Base-by-base conservation (phyloP, 2,797 vertebrate genomes). In the Agapornis canus region DNA sequence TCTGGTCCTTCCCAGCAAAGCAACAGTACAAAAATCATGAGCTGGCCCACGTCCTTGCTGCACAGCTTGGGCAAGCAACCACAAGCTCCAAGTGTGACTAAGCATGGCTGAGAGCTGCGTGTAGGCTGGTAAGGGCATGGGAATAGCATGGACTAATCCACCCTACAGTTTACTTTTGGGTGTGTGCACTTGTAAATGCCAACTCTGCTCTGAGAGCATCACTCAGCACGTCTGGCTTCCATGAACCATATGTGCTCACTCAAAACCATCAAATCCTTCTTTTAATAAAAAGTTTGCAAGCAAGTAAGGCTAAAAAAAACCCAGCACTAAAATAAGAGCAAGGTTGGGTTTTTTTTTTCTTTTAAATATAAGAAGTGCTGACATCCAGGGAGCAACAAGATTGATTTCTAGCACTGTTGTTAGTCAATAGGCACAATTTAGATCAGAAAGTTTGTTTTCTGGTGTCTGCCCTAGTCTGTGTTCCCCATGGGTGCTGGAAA, bases 171-270 rank as follows among this genome's bases (percentile, higher is more conserved):
- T 61, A 21, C 4, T 65, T 79, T 57, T 17, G 68, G 45, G 25
- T 3, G 9, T 19, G 39, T 6, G 59, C 31, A 4, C 39, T 79
- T 39, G 7, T 19, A 48, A 77, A 79, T 19, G 11, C 16, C 76
- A 7, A 19, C 47, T 43, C 40, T 21, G 60, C 69, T 83, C 60
- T 9, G 3, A 81, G n/a, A n/a, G 31, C 40, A 32, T 56, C 87
- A 15, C 37, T 48, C 61, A 4, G 57, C 4, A 4, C 0, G 1
- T 20, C 39, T 71, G 72, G 56, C 25, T 42, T 10, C n/a, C 0
- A 2, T 8, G 5, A 75, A 66, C 49, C 68, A 64, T 39, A 49
- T 69, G 76, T 8, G 35, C 25, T 83, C 39, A 12, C 39, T 68
- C 32, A 35, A 68, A 86, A 17, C 6, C 42, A 42, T 22, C 21